Percentiles rank a stretch among this genome's conserved stretches.
These are phyloP conservation scores for Ridgeia piscesae DNA, from an alignment of 1,140 invertebrate species.

Conservation along the genomic window DNA sequence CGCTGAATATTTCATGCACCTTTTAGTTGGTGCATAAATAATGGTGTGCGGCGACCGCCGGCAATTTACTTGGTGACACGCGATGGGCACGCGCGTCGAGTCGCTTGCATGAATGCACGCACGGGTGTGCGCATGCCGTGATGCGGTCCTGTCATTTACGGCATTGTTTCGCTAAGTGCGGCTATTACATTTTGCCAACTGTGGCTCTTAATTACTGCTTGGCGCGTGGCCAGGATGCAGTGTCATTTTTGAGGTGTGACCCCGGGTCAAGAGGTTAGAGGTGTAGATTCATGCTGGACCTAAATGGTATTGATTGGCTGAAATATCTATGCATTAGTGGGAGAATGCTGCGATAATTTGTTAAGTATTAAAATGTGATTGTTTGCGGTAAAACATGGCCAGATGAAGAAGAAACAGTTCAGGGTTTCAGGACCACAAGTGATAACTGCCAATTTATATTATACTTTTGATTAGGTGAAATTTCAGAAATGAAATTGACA, in stretches of 20 bases:
- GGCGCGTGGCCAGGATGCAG: background rate
- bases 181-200: background rate
- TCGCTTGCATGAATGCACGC: background rate
- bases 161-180: background rate
- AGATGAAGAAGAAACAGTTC: no score
- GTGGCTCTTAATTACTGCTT: background rate
- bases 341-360: background rate
- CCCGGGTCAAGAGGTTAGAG: background rate
- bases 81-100: background rate
- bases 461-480: no score
- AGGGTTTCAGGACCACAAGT: no score
- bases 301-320: background rate
- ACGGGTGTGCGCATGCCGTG: background rate
- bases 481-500: no score
- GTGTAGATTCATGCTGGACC: background rate
- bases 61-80: background rate
- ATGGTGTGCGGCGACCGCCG: background rate
- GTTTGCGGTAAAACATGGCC: background rate
- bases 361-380: background rate
- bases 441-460: no score
- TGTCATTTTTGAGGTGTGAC: background rate
- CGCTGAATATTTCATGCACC: conserved; percentile 4
- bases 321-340: background rate
- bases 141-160: background rate
- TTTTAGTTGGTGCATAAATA: conserved; percentile 1